Base-by-base conservation (phyloP, 2,113 vertebrate species). In the Glareola pratincola region DNA sequence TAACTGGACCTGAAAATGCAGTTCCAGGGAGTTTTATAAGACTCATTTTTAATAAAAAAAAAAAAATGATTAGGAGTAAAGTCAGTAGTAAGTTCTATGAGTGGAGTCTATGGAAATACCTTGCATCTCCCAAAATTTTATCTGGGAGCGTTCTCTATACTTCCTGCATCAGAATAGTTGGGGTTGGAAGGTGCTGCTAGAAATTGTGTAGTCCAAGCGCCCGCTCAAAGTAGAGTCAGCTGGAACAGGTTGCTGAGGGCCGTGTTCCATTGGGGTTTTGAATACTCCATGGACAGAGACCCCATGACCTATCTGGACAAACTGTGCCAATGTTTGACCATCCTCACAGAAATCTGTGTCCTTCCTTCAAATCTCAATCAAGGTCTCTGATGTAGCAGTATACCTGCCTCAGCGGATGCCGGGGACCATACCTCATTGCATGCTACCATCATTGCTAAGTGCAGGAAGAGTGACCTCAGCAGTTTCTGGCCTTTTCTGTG, bases 221-320 rank as follows among this genome's bases (percentile, higher is more conserved):
- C 47, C 62, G 29, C 54, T n/a, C 39, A 59, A 23, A 47, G 17
- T 19, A 47, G 23, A 57, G 8, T 41, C 37, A 36, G 3, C 29
- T 47, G 37, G 39, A 32, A 73, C 22, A 60, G 21, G 29, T 45
- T 66, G 16, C 14, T 77, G 29, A 51, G 50, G 29, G 20, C 8
- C 3, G 0, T 0, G 0, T 56, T 10, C 60, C 54, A 54, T 16
- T 0, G 1, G 1, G 5, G 16, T 47, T 92, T 77, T 88, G 51
- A 47, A 34, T 19, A 48, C 17, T 74, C 17, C n/a, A 60, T 41
- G 8, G 34, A 11, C n/a, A 54, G 26, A 72, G 13, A 64, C 9
- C 47, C 14, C 29, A 15, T 26, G 26, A 36, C 9, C 34, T 34
- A 26, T 23, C 39, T 43, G 15, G 15, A 16, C 10, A 73, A 45